Conservation (phyloP, 2,797 vertebrate species). For the Anomalospiza imberbis region DNA sequence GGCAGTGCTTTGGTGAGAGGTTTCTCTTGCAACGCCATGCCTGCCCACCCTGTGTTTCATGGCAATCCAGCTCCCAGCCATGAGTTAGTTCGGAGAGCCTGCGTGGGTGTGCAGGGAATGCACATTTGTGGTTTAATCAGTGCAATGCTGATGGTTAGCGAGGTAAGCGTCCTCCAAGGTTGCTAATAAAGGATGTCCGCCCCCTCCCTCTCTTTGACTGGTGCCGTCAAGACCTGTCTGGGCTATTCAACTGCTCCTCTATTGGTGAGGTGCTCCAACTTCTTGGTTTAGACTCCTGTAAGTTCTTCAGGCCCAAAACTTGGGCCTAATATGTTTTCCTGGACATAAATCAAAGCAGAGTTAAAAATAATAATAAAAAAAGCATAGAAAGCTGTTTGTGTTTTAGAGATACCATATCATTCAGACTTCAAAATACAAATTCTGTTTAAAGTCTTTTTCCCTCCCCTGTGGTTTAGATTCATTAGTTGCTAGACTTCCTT, state of each 20-base stretch:
- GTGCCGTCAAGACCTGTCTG: slow-evolving; percentile 15
- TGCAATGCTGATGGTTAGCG: neutral
- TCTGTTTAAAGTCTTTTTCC: slow-evolving; percentile 49
- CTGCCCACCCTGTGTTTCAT: neutral
- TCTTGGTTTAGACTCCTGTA: neutral
- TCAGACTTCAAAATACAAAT: slow-evolving; percentile 39
- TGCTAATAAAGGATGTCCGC: slow-evolving; percentile 20
- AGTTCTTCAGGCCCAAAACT: neutral
- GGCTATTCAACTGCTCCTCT: neutral
- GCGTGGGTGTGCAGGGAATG: neutral
- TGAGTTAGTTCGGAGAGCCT: neutral
- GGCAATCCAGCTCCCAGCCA: neutral
- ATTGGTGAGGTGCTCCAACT: neutral
- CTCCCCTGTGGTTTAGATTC: slow-evolving; percentile 42
- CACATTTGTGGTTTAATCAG: neutral
- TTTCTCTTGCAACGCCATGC: rapidly evolving
- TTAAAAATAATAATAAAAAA: neutral
- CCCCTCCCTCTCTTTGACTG: neutral
- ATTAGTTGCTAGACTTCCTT: slow-evolving; percentile 49
- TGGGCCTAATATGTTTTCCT: neutral
- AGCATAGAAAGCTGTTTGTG: neutral
- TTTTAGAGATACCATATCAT: slow-evolving; percentile 30
- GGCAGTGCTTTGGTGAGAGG: neutral
- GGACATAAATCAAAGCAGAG: slow-evolving; percentile 34
- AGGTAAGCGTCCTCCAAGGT: neutral